Conservation (phyloP, 2,797 vertebrate species). For the Pachyuromys duprasi region DNA sequence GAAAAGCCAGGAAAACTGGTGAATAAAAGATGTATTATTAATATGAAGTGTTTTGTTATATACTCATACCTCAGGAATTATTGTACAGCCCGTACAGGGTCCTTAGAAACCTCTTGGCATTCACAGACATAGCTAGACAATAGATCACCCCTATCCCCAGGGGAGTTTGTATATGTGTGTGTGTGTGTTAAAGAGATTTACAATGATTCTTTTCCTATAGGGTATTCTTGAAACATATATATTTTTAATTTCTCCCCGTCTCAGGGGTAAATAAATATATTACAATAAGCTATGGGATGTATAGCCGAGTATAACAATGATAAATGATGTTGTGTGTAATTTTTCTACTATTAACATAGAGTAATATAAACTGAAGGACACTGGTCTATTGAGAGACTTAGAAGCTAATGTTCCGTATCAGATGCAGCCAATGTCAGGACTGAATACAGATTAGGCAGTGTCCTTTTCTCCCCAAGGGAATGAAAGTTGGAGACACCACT, state of each 20-base stretch:
- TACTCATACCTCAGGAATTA: conserved; percentile 66
- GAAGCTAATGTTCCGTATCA: conserved; percentile 99
- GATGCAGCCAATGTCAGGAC: conserved; percentile 99
- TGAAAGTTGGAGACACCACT: conserved; percentile 95
- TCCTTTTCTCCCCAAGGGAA: conserved; percentile 97
- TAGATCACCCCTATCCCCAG: background rate
- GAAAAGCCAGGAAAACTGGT: background rate
- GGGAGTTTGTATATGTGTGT: background rate
- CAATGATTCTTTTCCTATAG: conserved; percentile 68
- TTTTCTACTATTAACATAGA: conserved; percentile 99
- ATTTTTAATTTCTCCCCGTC: conserved; percentile 91
- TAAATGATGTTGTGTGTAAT: conserved; percentile 99
- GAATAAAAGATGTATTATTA: conserved; percentile 70
- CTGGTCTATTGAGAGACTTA: conserved; percentile 99
- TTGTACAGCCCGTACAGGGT: background rate
- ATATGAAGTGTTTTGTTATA: conserved; percentile 39
- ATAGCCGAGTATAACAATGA: conserved; percentile 97
- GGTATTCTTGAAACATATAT: conserved; percentile 82
- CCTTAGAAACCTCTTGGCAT: conserved; percentile 54
- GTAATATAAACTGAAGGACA: conserved; percentile 99
- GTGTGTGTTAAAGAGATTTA: conserved; percentile 63
- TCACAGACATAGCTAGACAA: background rate
- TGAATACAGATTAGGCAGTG: conserved; percentile 99
- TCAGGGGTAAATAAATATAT: conserved; percentile 99
- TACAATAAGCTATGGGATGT: conserved; percentile 96